A percentile compares a stretch with the other conserved stretches of the same genome.
These are phyloP conservation scores for Lepisosteus osseus DNA, from an alignment of 2,113 vertebrate species.

Conservation along the genomic window DNA sequence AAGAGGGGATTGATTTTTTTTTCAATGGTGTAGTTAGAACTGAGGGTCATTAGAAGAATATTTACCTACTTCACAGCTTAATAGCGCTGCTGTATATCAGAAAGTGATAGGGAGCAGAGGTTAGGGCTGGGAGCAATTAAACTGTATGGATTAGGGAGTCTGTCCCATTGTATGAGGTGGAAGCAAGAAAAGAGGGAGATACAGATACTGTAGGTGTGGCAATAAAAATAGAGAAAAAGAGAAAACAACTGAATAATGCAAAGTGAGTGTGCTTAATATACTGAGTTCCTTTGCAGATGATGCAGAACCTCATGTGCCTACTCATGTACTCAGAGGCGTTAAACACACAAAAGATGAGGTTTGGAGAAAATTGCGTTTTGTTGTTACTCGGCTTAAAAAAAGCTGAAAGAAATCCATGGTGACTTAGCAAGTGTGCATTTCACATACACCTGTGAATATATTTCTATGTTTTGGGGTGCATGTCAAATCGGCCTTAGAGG, in stretches of 20 bases:
- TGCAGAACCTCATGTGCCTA: constrained; percentile 31
- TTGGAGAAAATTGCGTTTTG: too few species aligned
- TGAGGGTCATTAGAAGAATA: constrained; percentile 70
- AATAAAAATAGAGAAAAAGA: neutral
- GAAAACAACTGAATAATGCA: too few species aligned
- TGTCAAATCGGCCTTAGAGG: too few species aligned
- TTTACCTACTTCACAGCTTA: constrained; percentile 73
- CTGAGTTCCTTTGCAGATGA: constrained; percentile 42
- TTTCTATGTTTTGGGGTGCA: too few species aligned
- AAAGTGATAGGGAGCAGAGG: constrained; percentile 64
- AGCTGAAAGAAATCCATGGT: too few species aligned
- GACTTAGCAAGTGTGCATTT: too few species aligned
- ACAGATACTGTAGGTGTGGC: too few species aligned
- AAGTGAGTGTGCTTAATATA: constrained; percentile 36
- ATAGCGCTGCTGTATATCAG: constrained; percentile 70
- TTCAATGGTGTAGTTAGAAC: constrained; percentile 53
- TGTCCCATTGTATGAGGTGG: constrained; percentile 45
- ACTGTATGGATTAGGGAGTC: constrained; percentile 56
- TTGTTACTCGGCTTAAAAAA: too few species aligned
- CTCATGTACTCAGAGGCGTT: neutral
- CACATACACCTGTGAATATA: too few species aligned
- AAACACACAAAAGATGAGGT: too few species aligned
- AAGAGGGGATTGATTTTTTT: constrained; percentile 42
- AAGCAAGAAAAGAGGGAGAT: constrained; percentile 37
- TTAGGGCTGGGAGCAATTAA: constrained; percentile 73